phyloP scores from a whole-genome alignment of 2,888 invertebrate genomes.

The Dyspetes luteomarginatus region DNA sequence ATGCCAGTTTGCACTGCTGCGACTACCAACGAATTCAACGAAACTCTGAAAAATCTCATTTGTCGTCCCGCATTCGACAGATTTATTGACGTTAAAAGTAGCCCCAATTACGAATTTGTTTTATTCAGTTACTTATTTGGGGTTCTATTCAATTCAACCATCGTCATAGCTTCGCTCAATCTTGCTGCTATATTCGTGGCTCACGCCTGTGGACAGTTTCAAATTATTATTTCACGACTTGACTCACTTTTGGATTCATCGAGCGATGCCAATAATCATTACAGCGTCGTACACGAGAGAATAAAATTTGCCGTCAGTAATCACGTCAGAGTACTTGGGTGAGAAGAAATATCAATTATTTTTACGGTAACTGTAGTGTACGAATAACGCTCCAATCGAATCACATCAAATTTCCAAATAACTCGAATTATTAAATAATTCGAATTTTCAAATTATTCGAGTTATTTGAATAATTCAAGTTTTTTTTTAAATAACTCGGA shows the following conservation, averaged over 20 bases:
- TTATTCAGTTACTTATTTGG: not conserved
- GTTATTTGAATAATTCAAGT: too few species aligned
- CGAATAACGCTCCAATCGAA: too few species aligned
- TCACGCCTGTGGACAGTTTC: conserved; percentile 57
- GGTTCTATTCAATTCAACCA: not conserved
- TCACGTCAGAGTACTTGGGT: conserved; percentile 69
- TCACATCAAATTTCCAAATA: too few species aligned
- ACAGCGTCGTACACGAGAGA: conserved; percentile 24
- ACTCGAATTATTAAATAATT: too few species aligned
- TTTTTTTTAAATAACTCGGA: too few species aligned
- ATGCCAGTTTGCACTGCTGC: conserved; percentile 59
- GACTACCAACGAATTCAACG: conserved; percentile 41
- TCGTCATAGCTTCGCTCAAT: conserved; percentile 32
- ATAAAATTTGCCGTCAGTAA: conserved; percentile 50
- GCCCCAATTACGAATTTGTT: conserved; percentile 46
- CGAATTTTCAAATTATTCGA: too few species aligned
- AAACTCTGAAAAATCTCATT: conserved; percentile 61
- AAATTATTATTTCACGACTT: conserved; percentile 39
- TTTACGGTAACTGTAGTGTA: not conserved
- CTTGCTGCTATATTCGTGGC: conserved; percentile 53
- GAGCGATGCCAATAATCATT: not conserved
- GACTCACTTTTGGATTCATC: conserved; percentile 4
- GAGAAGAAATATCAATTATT: conserved; percentile 34
- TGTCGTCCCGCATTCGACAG: conserved; percentile 73
- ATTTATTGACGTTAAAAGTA: not conserved